These are phyloP conservation scores for Telmatherina bonti DNA, from an alignment of 2,797 vertebrate species.

Conservation along the genomic window DNA sequence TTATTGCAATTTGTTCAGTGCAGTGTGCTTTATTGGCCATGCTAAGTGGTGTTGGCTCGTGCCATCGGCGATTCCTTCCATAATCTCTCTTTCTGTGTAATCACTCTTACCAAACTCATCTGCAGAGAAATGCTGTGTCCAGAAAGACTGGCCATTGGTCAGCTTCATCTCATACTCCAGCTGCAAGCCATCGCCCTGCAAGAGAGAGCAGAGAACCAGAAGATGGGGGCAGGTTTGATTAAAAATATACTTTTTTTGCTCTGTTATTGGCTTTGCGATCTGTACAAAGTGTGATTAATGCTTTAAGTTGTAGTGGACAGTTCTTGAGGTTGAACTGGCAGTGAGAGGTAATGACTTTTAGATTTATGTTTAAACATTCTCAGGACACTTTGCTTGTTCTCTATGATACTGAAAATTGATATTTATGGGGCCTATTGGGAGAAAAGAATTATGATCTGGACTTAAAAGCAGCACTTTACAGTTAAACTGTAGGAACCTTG, in stretches of 20 bases:
- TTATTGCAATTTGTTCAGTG: constrained; percentile 82
- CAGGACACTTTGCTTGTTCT: constrained; percentile 15
- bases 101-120: constrained; percentile 91
- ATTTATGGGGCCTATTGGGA: constrained; percentile 1
- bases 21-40: constrained; percentile 78
- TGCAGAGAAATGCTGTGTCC: constrained; percentile 94
- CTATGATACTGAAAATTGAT: constrained; percentile 8
- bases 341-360: constrained; percentile 7
- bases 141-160: constrained; percentile 95
- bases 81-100: constrained; percentile 61
- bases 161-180: constrained; percentile 95
- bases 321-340: constrained; percentile 24
- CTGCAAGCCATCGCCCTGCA: constrained; percentile 90
- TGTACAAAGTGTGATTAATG: constrained; percentile 38
- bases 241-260: constrained; percentile 26
- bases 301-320: constrained; percentile 6
- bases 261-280: constrained; percentile 25
- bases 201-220: constrained; percentile 6
- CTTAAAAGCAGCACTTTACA: constrained; percentile 10
- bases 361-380: constrained; percentile 33
- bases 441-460: constrained; percentile 8
- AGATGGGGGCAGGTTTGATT: constrained; percentile 13
- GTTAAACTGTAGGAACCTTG: neutral
- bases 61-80: constrained; percentile 64
- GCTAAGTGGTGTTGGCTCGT: constrained; percentile 75